A percentile compares a stretch with the other conserved stretches of the same genome.
phyloP scores from a whole-genome alignment of 2,888 invertebrate genomes.

The Mechanitis messenoides region DNA sequence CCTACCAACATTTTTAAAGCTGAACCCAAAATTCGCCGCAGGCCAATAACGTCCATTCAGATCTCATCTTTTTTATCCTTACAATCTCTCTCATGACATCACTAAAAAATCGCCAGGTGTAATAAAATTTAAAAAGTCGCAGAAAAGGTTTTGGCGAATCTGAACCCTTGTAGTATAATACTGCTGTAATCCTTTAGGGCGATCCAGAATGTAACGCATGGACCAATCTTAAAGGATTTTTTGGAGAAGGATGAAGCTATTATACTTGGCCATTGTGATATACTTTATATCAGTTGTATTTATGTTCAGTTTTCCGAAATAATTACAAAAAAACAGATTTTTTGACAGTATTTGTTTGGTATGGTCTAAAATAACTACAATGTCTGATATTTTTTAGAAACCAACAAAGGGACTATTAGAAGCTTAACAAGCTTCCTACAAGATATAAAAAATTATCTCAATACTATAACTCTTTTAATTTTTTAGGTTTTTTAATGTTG shows the following conservation, averaged over 20 bases:
- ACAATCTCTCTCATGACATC: conserved; percentile 50
- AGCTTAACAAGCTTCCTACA: no score
- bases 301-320: conserved; percentile 7
- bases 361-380: conserved; percentile 22
- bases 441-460: no score
- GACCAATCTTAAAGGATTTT: conserved; percentile 44
- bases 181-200: conserved; percentile 44
- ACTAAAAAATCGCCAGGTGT: conserved; percentile 67
- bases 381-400: neutral
- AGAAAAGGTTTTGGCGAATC: conserved; percentile 33
- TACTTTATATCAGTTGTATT: conserved; percentile 21
- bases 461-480: no score
- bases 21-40: conserved; percentile 43
- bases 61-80: conserved; percentile 48
- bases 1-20: conserved; percentile 55
- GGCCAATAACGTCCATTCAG: conserved; percentile 36
- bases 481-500: no score
- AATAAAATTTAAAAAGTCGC: conserved; percentile 44
- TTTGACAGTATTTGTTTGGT: conserved; percentile 17
- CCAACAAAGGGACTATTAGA: no score
- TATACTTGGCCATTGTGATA: conserved; percentile 24
- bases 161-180: conserved; percentile 39
- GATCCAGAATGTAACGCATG: conserved; percentile 58
- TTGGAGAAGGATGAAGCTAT: conserved; percentile 33
- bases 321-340: conserved; percentile 16